Conservation (phyloP, 2,888 invertebrate species). For the Archips xylosteana region DNA sequence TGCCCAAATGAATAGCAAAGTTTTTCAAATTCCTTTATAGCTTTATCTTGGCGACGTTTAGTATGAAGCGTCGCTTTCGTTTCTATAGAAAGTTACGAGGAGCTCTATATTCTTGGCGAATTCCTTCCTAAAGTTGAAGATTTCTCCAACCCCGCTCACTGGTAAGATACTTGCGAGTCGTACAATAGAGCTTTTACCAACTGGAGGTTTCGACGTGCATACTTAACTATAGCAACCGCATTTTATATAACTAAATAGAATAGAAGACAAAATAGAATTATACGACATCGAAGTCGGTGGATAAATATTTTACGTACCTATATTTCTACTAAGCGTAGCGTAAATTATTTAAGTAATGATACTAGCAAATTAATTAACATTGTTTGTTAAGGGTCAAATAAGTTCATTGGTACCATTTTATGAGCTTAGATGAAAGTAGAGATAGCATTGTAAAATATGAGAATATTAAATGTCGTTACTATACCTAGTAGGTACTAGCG, state of each 20-base stretch:
- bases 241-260: not conserved
- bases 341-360: not conserved
- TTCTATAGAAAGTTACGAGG: too few relatives aligned
- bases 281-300: not conserved
- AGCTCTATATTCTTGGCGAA: not conserved
- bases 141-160: not conserved
- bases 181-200: not conserved
- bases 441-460: not conserved
- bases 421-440: not conserved
- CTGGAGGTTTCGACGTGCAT: not conserved
- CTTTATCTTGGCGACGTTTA: too few relatives aligned
- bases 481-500: not conserved
- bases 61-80: too few relatives aligned
- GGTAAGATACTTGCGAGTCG: not conserved
- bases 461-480: not conserved
- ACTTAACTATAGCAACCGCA: not conserved
- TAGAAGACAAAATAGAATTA: not conserved
- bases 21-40: too few relatives aligned
- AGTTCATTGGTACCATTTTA: not conserved
- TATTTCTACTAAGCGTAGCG: not conserved
- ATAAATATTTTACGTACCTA: not conserved
- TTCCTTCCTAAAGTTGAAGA: not conserved
- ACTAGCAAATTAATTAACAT: not conserved
- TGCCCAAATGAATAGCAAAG: too few relatives aligned
- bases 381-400: not conserved